Evolutionary conservation across 2,113 vertebrate genomes (phyloP).

Genomic region (Sardina pilchardus): DNA sequence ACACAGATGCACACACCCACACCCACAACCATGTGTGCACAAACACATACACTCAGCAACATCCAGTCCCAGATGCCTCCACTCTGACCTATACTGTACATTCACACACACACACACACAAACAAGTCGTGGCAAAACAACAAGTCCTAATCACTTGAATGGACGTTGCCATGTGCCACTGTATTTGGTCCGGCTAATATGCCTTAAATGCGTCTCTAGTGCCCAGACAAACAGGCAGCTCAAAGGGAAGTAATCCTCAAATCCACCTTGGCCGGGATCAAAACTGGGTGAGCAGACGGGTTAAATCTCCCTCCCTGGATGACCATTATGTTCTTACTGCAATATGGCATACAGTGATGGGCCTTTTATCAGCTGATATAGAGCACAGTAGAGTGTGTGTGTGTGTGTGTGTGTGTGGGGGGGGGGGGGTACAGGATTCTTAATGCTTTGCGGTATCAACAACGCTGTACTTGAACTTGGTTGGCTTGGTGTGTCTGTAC

Average conservation of each 20-base stretch:
- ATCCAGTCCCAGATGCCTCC: not conserved
- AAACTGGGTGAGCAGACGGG: not conserved
- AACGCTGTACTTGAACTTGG: not conserved
- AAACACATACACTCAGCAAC: not conserved
- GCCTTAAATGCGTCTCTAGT: not conserved
- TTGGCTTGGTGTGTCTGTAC: not conserved
- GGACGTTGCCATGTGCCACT: not conserved
- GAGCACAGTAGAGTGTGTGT: not conserved
- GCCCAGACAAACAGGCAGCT: constrained; percentile 2
- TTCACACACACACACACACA: not conserved
- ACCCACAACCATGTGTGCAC: not conserved
- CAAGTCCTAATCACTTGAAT: not conserved
- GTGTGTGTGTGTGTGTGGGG: too few relatives aligned
- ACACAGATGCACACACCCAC: not conserved
- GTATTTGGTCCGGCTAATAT: not conserved
- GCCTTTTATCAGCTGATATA: not conserved
- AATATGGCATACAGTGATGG: not conserved
- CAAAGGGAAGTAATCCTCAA: constrained; percentile 2
- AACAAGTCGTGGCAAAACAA: not conserved
- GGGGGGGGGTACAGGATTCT: too few relatives aligned
- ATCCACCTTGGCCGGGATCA: constrained; percentile 7
- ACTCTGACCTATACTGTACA: not conserved
- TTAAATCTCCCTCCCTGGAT: not conserved
- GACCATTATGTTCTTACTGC: not conserved
- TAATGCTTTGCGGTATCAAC: not conserved